These are phyloP conservation scores for Oplegnathus fasciatus DNA, from an alignment of 2,113 vertebrate species.

Conservation along the genomic window DNA sequence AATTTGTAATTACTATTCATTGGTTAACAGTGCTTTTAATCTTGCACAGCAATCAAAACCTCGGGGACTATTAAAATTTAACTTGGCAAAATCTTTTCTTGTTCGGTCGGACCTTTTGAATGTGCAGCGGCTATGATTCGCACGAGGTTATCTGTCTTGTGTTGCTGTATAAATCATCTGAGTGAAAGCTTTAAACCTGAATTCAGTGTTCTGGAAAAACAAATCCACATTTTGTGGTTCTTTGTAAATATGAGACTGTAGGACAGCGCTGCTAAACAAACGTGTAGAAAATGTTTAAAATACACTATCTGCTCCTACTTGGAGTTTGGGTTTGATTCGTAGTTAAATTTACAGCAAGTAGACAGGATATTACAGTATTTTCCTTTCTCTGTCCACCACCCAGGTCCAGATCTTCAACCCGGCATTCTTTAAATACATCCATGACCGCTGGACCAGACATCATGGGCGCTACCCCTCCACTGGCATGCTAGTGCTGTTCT, in stretches of 20 bases:
- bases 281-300: too few species aligned
- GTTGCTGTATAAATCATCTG: background rate
- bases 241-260: background rate
- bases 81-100: constrained; percentile 25
- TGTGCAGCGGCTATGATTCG: constrained; percentile 6
- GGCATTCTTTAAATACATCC: constrained; percentile 99
- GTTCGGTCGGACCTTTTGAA: constrained; percentile 18
- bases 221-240: background rate
- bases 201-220: background rate
- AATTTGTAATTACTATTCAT: constrained; percentile 42
- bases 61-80: constrained; percentile 6
- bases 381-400: background rate
- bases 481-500: constrained; percentile 97
- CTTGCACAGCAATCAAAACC: constrained; percentile 20
- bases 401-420: constrained; percentile 99
- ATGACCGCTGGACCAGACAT: constrained; percentile 95
- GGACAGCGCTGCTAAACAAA: background rate
- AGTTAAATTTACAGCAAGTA: background rate
- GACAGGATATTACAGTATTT: background rate
- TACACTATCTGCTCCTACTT: background rate
- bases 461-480: constrained; percentile 99
- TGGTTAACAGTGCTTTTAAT: constrained; percentile 17
- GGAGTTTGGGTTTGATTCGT: background rate
- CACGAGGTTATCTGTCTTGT: background rate
- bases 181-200: background rate